Base-by-base conservation (phyloP, 2,113 vertebrate species). In the Amblyopsis rosae region DNA sequence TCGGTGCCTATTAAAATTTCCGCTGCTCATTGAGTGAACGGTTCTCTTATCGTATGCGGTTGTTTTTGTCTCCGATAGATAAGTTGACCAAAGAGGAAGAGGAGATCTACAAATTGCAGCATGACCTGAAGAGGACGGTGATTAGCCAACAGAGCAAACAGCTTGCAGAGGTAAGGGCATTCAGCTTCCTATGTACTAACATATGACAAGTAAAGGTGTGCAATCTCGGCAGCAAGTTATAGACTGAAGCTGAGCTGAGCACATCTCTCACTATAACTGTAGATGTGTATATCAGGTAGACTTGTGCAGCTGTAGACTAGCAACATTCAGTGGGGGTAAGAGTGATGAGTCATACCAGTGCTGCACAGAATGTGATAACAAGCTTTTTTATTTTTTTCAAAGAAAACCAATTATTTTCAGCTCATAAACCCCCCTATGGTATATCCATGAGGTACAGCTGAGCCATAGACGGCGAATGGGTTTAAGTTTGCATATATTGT, bases 91-190 rank as follows among this genome's bases (percentile, higher is more conserved):
- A 96, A 92, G 98, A 99, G 88, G 96, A 99, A 59, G 98, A 98
- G 85, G 96, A 98, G 77, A 99, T 99, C 76, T 97, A 96, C 87
- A 98, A 96, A 90, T 93, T 99, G 69, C 95, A 96, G 57, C 94
- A 97, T 47, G 95, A 98, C 82, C 92, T 99, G 82, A 96, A 95
- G 85, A 96, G 93, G 82, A 91, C 94, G 0, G 93, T 94, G 0
- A 96, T 99, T 87, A 96, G 93, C 57, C 94, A 96, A 48, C 92
- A 93, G 58, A 91, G 85, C 73, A 95, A 93, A 77, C 93, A 92
- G 75, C 88, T 88, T 19, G 91, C 94, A 13, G 95, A 96, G 96
- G 98, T 99, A 75, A 87, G 88, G 68, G 46, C 1, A 54, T 9
- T n/a, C 67, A 73, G 75, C 69, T 68, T 77, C 66, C 58, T 64